Evolutionary conservation across 2,113 vertebrate genomes (phyloP).

Genomic region (Pseudorectes ferrugineus): DNA sequence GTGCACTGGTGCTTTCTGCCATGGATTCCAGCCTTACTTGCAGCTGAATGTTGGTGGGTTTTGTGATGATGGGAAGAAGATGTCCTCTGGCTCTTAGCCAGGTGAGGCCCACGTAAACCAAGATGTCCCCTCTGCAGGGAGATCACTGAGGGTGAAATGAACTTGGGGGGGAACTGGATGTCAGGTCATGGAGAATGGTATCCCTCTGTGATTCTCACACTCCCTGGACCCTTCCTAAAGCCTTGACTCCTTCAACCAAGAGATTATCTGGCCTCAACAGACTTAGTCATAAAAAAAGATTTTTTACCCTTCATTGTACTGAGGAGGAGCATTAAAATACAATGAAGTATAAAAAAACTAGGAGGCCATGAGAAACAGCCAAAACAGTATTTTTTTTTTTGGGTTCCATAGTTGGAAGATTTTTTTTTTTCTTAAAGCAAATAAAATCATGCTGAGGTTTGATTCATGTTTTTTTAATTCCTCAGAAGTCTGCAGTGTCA

Average conservation of each 20-base stretch:
- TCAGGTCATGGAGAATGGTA: neutral
- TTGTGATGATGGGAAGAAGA: neutral
- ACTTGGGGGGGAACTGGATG: neutral
- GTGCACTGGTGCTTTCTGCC: neutral
- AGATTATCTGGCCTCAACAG: neutral
- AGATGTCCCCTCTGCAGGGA: neutral
- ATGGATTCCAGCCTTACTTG: neutral
- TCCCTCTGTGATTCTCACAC: neutral
- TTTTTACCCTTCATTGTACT: neutral
- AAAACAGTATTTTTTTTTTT: neutral
- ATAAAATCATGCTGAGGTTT: neutral
- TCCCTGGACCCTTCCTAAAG: neutral
- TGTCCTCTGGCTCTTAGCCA: neutral
- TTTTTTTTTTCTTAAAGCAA: neutral
- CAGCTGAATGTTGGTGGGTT: neutral
- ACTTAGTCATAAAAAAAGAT: neutral
- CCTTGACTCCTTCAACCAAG: neutral
- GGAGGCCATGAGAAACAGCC: neutral
- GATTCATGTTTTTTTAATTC: constrained; percentile 48
- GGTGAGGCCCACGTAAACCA: neutral
- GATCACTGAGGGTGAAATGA: neutral
- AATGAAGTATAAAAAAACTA: neutral
- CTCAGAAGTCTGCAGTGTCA: constrained; percentile 40
- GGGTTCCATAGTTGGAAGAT: neutral
- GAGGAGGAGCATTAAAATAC: neutral